A percentile compares a stretch with the other conserved stretches of the same genome.
These are phyloP conservation scores for Brachynemurus nebulosus DNA, from an alignment of 2,888 invertebrate genomes.

Conservation along the genomic window DNA sequence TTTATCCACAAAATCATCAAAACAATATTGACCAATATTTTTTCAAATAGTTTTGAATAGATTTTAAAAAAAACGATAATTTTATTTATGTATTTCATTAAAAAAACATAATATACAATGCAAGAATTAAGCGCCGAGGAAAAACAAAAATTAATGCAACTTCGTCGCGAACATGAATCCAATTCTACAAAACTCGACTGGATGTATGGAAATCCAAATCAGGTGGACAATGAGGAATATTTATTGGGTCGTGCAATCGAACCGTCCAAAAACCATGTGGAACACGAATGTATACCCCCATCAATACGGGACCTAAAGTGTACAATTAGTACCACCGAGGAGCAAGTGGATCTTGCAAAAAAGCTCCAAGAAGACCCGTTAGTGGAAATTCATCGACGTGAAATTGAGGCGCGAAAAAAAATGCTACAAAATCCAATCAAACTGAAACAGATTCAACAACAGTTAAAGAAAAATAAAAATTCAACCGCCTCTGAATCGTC, in stretches of 20 bases:
- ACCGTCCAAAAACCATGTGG: slow-evolving; percentile 48
- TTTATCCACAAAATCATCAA: too few relatives aligned
- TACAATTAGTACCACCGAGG: slow-evolving; percentile 22
- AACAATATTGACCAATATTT: too few relatives aligned
- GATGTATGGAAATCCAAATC: slow-evolving; percentile 70
- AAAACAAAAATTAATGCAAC: too few relatives aligned
- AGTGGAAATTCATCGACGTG: slow-evolving; percentile 74
- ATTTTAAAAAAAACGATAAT: too few relatives aligned
- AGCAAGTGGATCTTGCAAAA: slow-evolving; percentile 72
- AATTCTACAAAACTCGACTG: slow-evolving; percentile 50
- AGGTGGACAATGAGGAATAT: slow-evolving; percentile 74
- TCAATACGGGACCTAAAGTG: slow-evolving; percentile 40
- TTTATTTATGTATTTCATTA: too few relatives aligned
- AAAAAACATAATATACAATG: too few relatives aligned
- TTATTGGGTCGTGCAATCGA: slow-evolving; percentile 71
- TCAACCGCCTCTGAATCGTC: slow-evolving; percentile 31
- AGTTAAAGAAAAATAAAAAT: slow-evolving; percentile 45
- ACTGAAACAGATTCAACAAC: slow-evolving; percentile 69
- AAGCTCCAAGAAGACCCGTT: slow-evolving; percentile 91
- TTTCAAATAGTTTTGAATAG: too few relatives aligned
- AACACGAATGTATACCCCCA: slow-evolving; percentile 66
- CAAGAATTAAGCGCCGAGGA: too few relatives aligned
- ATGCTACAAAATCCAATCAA: slow-evolving; percentile 85
- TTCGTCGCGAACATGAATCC: too few relatives aligned
- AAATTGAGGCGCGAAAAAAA: slow-evolving; percentile 73